Conservation (phyloP, 2,113 vertebrate species). For the Noturus placidus region DNA sequence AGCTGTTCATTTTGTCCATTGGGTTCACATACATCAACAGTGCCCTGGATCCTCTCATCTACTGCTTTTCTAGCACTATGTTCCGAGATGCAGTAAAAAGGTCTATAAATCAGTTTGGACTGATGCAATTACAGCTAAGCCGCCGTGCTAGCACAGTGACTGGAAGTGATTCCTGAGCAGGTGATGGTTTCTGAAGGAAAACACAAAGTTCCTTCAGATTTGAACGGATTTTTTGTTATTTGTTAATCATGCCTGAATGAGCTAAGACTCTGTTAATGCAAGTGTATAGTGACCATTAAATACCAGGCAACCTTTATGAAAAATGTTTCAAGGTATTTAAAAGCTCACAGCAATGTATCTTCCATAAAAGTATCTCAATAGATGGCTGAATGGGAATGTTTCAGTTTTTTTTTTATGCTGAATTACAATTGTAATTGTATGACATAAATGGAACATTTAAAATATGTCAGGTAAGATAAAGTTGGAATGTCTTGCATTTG, state of each 20-base stretch:
- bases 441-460: background rate
- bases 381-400: background rate
- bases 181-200: background rate
- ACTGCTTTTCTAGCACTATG: conserved; percentile 74
- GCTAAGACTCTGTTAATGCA: background rate
- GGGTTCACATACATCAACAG: conserved; percentile 76
- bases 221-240: background rate
- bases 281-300: background rate
- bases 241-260: background rate
- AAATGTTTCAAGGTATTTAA: background rate
- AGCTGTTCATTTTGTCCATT: conserved; percentile 69
- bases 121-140: conserved; percentile 23
- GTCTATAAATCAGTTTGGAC: conserved; percentile 35
- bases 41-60: conserved; percentile 72
- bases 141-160: conserved; percentile 19
- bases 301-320: background rate
- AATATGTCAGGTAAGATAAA: background rate
- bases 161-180: conserved; percentile 2
- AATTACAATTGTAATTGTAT: background rate
- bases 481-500: background rate
- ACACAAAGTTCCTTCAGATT: background rate
- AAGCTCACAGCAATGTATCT: background rate
- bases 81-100: conserved; percentile 67
- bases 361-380: background rate
- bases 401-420: background rate